Conservation (phyloP, 1,140 invertebrate genomes). For the Argopecten irradians region DNA sequence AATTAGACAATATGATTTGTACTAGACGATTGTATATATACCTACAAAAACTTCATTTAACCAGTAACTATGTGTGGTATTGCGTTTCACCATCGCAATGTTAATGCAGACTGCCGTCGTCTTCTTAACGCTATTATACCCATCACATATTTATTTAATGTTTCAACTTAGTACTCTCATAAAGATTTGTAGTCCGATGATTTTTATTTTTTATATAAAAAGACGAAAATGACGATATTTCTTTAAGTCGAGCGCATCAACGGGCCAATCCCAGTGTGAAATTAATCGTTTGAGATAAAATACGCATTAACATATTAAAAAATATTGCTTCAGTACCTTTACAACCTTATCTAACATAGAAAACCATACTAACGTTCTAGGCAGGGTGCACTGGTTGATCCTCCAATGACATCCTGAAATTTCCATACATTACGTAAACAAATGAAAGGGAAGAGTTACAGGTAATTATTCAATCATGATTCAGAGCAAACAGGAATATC, state of each 20-base stretch:
- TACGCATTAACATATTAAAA: conserved; percentile 8
- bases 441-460: not conserved
- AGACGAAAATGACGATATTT: too few relatives aligned
- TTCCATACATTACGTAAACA: not conserved
- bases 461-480: not conserved
- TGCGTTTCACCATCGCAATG: not conserved
- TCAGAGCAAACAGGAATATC: too few relatives aligned
- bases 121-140: not conserved
- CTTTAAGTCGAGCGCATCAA: not conserved
- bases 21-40: not conserved
- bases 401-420: not conserved
- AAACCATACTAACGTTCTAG: not conserved
- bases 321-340: not conserved
- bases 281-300: not conserved
- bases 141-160: not conserved
- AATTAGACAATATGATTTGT: not conserved
- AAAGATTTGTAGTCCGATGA: not conserved
- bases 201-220: not conserved
- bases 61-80: not conserved
- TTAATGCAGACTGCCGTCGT: not conserved
- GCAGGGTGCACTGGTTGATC: not conserved
- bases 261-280: not conserved
- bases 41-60: not conserved
- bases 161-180: not conserved
- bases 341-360: not conserved